Evolutionary conservation across 2,113 vertebrate genomes (phyloP).

Genomic region (Cercopithecus mona): DNA sequence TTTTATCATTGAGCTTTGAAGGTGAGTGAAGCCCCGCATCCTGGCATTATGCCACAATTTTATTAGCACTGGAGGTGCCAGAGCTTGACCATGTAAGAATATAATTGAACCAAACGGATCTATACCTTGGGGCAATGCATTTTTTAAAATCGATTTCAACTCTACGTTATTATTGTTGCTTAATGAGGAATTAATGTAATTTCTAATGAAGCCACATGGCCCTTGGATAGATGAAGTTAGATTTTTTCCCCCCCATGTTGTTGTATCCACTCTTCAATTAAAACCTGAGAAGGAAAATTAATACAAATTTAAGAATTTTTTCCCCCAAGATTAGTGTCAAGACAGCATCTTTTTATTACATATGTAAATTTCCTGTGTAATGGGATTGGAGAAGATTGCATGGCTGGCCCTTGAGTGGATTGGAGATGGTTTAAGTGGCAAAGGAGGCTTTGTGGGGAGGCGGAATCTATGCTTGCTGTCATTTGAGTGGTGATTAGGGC

Average conservation of each 20-base stretch:
- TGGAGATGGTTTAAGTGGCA: neutral
- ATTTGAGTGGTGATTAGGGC: no score
- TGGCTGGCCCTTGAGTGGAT: neutral
- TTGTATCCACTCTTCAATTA: constrained; percentile 80
- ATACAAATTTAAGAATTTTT: constrained; percentile 67
- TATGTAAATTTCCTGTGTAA: constrained; percentile 69
- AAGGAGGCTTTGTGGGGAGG: neutral
- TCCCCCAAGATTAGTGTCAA: constrained; percentile 69
- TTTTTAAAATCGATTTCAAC: constrained; percentile 75
- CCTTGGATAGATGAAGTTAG: constrained; percentile 72
- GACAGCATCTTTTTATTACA: constrained; percentile 71
- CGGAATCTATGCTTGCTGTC: neutral
- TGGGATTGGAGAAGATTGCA: constrained; percentile 34
- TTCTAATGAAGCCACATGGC: constrained; percentile 81
- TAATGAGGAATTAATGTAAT: constrained; percentile 84
- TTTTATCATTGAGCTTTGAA: constrained; percentile 6
- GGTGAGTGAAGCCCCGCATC: neutral
- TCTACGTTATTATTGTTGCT: constrained; percentile 80
- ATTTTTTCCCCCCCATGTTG: constrained; percentile 76
- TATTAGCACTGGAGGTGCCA: neutral
- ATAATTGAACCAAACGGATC: constrained; percentile 75
- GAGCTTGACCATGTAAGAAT: constrained; percentile 53
- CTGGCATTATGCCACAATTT: neutral
- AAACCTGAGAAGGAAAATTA: constrained; percentile 81
- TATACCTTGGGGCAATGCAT: constrained; percentile 71